Evolutionary conservation across 1,140 invertebrate genomes (phyloP), one percentile per base, ranked within the genome.

Genomic region (Centruroides sculpturatus): DNA sequence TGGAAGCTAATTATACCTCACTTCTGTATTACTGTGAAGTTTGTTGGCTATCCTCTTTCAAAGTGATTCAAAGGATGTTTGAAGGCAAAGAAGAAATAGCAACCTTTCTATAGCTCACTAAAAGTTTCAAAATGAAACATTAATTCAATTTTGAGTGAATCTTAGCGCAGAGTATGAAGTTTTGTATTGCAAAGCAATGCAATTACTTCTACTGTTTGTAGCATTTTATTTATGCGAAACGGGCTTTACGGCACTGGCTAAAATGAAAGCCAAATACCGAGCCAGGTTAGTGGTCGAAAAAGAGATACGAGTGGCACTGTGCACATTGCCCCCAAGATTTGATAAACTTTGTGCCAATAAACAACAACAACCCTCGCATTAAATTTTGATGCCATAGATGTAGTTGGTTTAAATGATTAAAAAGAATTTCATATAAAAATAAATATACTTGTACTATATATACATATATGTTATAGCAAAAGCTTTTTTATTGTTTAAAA

Each of bases 301-400:
- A 65, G 68, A 71, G 68, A 69, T 68, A 65, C 65, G 36, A 69
- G 65, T 69, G 59, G 66, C 66, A 67, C 61, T 71, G 36, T 69
- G 64, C 35, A 67, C 23, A 10, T 55, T n/a, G 3, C 52, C 35
- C 52, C 13, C 13, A 53, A 47, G n/a, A 47, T 51, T 51, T 4
- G 23, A 51, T n/a, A 51, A 51, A 51, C 50, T n/a, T 51, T 51
- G 3, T 51, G 12, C 50, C 10, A 51, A 9, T 4, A 51, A 51
- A 51, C 50, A 51, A 51, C 4, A 4, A 51, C 50, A 51, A 5
- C 50, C 23, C 4, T 51, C 23, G 23, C 50, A 51, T 51, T 51
- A 51, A n/a, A n/a, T n/a, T n/a, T n/a, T n/a, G n/a, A n/a, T n/a
- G n/a, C n/a, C n/a, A n/a, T n/a, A n/a, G n/a, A n/a, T n/a, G n/a